Conservation (phyloP, 1,140 invertebrate genomes). For the Heliconius congener region DNA sequence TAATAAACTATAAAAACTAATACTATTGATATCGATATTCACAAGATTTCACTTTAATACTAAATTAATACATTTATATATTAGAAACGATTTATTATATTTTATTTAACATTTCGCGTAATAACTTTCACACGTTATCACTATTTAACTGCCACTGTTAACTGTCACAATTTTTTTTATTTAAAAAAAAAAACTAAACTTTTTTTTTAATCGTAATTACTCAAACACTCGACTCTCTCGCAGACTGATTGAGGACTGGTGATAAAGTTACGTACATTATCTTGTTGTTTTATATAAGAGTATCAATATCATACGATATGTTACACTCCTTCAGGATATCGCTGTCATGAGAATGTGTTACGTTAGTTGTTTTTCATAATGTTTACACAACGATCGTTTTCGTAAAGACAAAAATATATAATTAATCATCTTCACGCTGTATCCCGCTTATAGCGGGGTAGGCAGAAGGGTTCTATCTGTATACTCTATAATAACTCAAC, state of each 20-base stretch:
- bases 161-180: conserved; percentile 1
- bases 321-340: conserved; percentile 13
- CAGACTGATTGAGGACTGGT: conserved; percentile 24
- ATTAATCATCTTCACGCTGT: too few species aligned
- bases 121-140: not conserved
- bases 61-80: not conserved
- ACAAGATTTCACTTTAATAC: not conserved
- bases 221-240: conserved; percentile 28
- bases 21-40: not conserved
- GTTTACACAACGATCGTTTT: not conserved
- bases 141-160: conserved; percentile 14
- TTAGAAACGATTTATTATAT: not conserved
- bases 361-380: not conserved
- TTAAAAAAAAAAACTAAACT: not conserved
- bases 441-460: too few species aligned
- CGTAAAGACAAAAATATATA: too few species aligned
- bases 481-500: too few species aligned
- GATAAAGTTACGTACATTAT: conserved; percentile 26
- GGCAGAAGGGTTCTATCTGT: too few species aligned
- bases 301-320: conserved; percentile 19
- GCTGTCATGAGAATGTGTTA: not conserved
- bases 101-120: not conserved
- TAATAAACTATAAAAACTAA: conserved; percentile 1
- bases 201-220: conserved; percentile 11
- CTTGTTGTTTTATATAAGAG: conserved; percentile 34